A percentile compares a stretch with the other conserved stretches of the same genome.
phyloP scores from a whole-genome alignment of 2,113 vertebrate species.

The Amblyornis subalaris region DNA sequence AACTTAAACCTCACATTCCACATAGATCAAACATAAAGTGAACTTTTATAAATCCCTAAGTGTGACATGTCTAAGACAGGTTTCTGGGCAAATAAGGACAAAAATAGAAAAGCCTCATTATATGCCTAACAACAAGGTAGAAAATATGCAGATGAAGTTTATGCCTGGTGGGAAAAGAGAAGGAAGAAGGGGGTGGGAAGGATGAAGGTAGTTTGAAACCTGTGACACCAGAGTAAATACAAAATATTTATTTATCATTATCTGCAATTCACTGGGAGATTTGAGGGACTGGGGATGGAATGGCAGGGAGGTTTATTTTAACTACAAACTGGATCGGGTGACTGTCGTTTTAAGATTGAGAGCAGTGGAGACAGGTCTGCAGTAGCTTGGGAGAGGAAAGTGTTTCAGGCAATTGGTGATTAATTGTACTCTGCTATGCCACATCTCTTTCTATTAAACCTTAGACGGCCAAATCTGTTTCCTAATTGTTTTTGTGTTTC shows the following conservation, averaged over 20 bases:
- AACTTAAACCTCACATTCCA: neutral
- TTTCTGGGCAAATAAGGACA: neutral
- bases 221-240: neutral
- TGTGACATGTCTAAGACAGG: neutral
- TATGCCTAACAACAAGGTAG: conserved; percentile 14
- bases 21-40: neutral
- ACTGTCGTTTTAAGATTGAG: neutral
- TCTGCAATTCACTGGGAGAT: neutral
- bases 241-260: neutral
- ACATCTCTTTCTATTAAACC: conserved; percentile 55
- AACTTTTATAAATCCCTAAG: neutral
- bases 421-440: conserved; percentile 57
- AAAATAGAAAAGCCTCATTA: conserved; percentile 28
- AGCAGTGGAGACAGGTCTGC: neutral
- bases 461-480: conserved; percentile 30
- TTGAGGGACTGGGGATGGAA: neutral
- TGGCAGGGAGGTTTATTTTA: neutral
- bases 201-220: neutral
- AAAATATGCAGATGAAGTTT: conserved; percentile 1
- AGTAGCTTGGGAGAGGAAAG: conserved; percentile 11
- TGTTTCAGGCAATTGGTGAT: conserved; percentile 40
- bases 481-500: conserved; percentile 64
- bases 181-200: neutral
- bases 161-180: neutral
- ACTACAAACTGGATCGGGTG: neutral